phyloP scores from a whole-genome alignment of 2,797 vertebrate genomes.

The Lacerta bilineata region DNA sequence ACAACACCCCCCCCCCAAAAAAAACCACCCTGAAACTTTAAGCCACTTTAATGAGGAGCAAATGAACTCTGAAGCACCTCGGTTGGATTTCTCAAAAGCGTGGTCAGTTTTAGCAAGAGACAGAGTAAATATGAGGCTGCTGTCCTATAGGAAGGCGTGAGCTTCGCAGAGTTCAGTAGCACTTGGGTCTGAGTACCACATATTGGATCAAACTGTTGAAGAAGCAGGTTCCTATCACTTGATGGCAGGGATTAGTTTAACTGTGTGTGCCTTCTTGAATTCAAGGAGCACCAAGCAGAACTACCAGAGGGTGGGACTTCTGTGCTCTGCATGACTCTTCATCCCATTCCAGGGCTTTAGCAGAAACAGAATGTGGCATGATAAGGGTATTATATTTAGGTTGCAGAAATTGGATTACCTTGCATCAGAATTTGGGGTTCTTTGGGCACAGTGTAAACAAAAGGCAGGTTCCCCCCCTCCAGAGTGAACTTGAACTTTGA shows the following conservation, averaged over 20 bases:
- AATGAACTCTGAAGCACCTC: not conserved
- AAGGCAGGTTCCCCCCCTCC: not conserved
- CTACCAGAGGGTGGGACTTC: not conserved
- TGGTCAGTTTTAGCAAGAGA: not conserved
- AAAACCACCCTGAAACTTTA: not conserved
- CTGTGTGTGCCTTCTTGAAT: not conserved
- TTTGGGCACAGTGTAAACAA: too few relatives aligned
- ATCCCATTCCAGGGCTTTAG: not conserved
- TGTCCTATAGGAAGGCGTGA: too few relatives aligned
- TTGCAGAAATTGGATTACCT: not conserved
- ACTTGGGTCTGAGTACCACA: not conserved
- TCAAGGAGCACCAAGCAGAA: not conserved
- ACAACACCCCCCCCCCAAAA: too few relatives aligned
- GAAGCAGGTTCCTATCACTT: not conserved
- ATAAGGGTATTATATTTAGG: not conserved
- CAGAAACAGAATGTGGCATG: not conserved
- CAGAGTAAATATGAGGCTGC: not conserved
- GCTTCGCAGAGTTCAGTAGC: not conserved
- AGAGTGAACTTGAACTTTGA: not conserved
- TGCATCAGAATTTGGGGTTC: slow-evolving; percentile 1
- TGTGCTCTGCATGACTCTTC: not conserved
- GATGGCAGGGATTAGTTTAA: not conserved
- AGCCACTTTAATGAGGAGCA: not conserved
- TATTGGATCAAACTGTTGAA: not conserved
- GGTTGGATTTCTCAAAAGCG: not conserved